Conservation (phyloP, 2,113 vertebrate species). For the Sinocyclocheilus anshuiensis region DNA sequence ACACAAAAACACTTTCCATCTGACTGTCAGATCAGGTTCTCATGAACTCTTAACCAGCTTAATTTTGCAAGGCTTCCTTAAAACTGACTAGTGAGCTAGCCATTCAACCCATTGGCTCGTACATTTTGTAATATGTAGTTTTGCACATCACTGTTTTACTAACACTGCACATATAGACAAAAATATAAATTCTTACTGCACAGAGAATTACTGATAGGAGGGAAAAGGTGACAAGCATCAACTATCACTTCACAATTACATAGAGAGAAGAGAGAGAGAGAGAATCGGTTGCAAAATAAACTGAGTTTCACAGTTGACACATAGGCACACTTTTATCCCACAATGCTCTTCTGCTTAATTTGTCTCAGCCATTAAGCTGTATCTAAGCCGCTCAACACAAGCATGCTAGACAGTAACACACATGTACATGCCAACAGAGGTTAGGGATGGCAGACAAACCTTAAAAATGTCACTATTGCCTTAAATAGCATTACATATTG, state of each 20-base stretch:
- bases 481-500: background rate
- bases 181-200: background rate
- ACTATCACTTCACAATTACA: background rate
- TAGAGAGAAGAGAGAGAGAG: conserved; percentile 30
- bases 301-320: conserved; percentile 49
- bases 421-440: background rate
- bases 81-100: too few species aligned
- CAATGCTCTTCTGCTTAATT: conserved; percentile 49
- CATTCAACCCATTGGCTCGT: background rate
- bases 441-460: background rate
- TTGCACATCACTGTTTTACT: background rate
- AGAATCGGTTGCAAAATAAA: conserved; percentile 28
- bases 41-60: too few species aligned
- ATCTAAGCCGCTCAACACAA: conserved; percentile 43
- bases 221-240: background rate
- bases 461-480: background rate
- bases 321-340: conserved; percentile 53
- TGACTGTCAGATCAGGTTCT: too few species aligned
- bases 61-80: too few species aligned
- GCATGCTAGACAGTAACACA: conserved; percentile 31
- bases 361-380: conserved; percentile 55
- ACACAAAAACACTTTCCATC: too few species aligned
- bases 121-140: background rate
- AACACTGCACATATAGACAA: background rate
- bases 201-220: conserved; percentile 34